phyloP scores from a whole-genome alignment of 2,797 vertebrate species.

The Adrianichthys oophorus region DNA sequence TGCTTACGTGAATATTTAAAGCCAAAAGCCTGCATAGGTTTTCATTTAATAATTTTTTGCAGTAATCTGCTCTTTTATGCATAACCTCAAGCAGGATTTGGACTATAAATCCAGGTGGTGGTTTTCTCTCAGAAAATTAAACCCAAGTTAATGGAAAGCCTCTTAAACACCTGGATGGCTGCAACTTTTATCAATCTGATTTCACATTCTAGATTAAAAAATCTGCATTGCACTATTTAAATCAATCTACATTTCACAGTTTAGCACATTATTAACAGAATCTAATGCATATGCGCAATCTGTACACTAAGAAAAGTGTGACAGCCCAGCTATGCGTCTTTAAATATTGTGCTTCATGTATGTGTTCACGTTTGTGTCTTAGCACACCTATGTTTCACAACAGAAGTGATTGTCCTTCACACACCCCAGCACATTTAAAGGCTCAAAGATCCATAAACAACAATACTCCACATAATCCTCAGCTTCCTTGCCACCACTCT shows the following conservation, averaged over 20 bases:
- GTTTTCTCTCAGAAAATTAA: constrained; percentile 47
- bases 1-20: constrained; percentile 1
- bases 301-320: constrained; percentile 10
- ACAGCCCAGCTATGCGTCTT: not conserved
- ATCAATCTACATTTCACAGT: constrained; percentile 31
- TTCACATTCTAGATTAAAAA: constrained; percentile 20
- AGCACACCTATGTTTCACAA: not conserved
- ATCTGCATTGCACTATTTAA: constrained; percentile 28
- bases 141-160: constrained; percentile 47
- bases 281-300: constrained; percentile 33
- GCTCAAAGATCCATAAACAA: constrained; percentile 34
- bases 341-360: constrained; percentile 1
- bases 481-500: constrained; percentile 6
- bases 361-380: not conserved
- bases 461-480: constrained; percentile 28
- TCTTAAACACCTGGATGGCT: constrained; percentile 45
- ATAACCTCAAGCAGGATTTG: constrained; percentile 11
- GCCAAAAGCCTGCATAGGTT: constrained; percentile 1
- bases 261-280: constrained; percentile 42
- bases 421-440: constrained; percentile 15
- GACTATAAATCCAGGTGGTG: constrained; percentile 25
- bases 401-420: not conserved
- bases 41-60: constrained; percentile 2
- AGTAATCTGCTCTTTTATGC: constrained; percentile 23
- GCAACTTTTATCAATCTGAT: constrained; percentile 14